Base-by-base conservation (phyloP, 2,888 invertebrate genomes). In the Muscina levida region DNA sequence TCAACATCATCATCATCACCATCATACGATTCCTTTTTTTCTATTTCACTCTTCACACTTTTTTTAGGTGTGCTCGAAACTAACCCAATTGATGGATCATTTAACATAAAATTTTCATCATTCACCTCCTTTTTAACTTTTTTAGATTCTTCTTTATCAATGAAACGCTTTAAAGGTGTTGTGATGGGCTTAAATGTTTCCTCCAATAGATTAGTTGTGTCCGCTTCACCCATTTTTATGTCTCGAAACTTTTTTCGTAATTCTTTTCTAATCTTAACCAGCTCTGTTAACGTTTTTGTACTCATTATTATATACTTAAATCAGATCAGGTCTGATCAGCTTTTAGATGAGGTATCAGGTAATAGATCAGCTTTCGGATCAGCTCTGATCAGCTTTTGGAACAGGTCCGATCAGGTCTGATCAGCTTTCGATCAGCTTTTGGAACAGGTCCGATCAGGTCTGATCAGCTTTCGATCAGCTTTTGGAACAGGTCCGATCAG, bases 1-100 rank as follows among this genome's bases (percentile, higher is more conserved):
- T 37, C 37, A 46, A 46, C n/a, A n/a, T 46, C 46, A 46, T 15
- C 15, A 46, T 46, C n/a, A n/a, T n/a, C 46, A 46, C n/a, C 46
- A 46, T 4, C 15, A n/a, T n/a, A n/a, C n/a, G n/a, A n/a, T n/a
- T n/a, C n/a, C n/a, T n/a, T n/a, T n/a, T n/a, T n/a, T n/a, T n/a
- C n/a, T n/a, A n/a, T n/a, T n/a, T n/a, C n/a, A n/a, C n/a, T n/a
- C n/a, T n/a, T n/a, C n/a, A n/a, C n/a, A n/a, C n/a, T n/a, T n/a
- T n/a, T n/a, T n/a, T n/a, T n/a, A n/a, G n/a, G n/a, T n/a, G n/a
- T n/a, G n/a, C n/a, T n/a, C n/a, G n/a, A n/a, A n/a, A n/a, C n/a
- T n/a, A n/a, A n/a, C n/a, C n/a, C n/a, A n/a, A n/a, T n/a, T n/a
- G n/a, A n/a, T n/a, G n/a, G n/a, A 8, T 39, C 11, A 39, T 39